A percentile compares a stretch with the other conserved stretches of the same genome.
Conservation (phyloP, 2,888 invertebrate genomes). For the Macrosoma leucophasiata region DNA sequence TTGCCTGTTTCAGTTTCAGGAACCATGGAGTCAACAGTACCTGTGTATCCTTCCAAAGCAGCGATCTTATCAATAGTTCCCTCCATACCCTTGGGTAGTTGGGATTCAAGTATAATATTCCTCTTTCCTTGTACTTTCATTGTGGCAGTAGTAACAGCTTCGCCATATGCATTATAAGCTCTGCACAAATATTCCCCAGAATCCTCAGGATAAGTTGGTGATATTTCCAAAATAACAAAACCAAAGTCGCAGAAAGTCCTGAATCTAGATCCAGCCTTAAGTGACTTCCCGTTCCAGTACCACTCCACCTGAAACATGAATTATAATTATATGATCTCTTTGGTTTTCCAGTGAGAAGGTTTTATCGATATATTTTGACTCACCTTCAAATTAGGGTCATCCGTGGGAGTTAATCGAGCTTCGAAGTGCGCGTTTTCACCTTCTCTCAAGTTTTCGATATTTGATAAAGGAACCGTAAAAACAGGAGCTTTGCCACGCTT, state of each 20-base stretch:
- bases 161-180: constrained; percentile 91
- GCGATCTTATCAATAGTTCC: constrained; percentile 95
- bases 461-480: constrained; percentile 91
- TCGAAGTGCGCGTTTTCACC: constrained; percentile 95
- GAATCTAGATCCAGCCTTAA: constrained; percentile 92
- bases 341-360: constrained; percentile 1
- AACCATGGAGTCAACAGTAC: constrained; percentile 78
- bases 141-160: constrained; percentile 91
- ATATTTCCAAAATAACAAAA: constrained; percentile 97
- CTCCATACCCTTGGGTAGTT: constrained; percentile 94
- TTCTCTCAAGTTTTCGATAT: constrained; percentile 90
- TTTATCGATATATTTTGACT: constrained; percentile 14
- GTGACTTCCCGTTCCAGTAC: constrained; percentile 95
- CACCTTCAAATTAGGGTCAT: constrained; percentile 91
- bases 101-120: constrained; percentile 93
- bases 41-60: constrained; percentile 90
- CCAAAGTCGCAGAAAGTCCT: constrained; percentile 99
- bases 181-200: constrained; percentile 94
- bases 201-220: constrained; percentile 97
- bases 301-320: constrained; percentile 82
- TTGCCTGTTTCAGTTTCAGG: constrained; percentile 89
- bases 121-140: constrained; percentile 95
- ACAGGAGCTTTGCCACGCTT: constrained; percentile 90
- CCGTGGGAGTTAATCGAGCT: constrained; percentile 90
- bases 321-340: constrained; percentile 1